Evolutionary conservation across 2,113 vertebrate genomes (phyloP), one percentile per base, ranked within the genome.

Genomic region (Agapornis roseicollis): DNA sequence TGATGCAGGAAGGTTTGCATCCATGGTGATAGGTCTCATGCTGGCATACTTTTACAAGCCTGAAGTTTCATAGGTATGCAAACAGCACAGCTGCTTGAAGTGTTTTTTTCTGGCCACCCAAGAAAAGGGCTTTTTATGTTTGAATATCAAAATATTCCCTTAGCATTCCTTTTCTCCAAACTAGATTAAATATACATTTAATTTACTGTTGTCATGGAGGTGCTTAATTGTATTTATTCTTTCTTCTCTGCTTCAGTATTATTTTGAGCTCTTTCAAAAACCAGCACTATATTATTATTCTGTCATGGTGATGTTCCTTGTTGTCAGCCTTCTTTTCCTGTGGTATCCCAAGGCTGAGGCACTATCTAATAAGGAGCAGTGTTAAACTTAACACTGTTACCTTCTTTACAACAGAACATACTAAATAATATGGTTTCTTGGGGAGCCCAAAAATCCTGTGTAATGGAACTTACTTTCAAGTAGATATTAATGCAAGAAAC

Each of bases 221-320:
- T 80, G 27, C 61, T 88, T 94, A 52, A 65, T 49, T 79, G 73
- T 44, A 56, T 49, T 89, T 56, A 39, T 56, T 78, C 33, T 56
- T 80, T 84, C 20, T 94, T 82, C 61, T 91, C n/a, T 80, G n/a
- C 60, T 80, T 88, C 52, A 79, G 39, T 29, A n/a, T 93, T 85
- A 71, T 77, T 96, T 89, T 96, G 91, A 96, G 85, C 89, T 95
- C 85, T 95, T 93, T 94, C 79, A 88, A 76, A 95, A 96, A 72
- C 68, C 55, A 83, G 44, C 24, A 8, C 23, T 85, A 27, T 73
- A 9, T 74, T 90, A 24, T 33, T 90, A 47, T 96, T 91, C 33
- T 70, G 42, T 88, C 78, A 25, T 0, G 1, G 46, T 63, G 22
- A 20, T 84, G 18, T 88, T 96, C 53, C 53, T 93, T 4, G 1